phyloP scores from a whole-genome alignment of 2,797 vertebrate species.

The Hafferia zeledoni region DNA sequence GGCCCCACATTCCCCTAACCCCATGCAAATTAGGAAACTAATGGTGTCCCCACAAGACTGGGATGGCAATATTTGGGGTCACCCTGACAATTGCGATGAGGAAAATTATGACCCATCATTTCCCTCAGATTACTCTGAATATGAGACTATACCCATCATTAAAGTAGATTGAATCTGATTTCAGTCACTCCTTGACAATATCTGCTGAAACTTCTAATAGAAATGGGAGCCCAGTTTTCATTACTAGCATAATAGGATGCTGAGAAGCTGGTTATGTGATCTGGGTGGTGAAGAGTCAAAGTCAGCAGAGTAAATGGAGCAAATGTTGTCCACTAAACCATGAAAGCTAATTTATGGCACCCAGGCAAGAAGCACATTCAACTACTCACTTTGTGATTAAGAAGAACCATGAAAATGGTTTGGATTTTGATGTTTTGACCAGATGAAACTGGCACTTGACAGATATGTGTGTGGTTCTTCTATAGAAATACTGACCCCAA shows the following conservation, averaged over 20 bases:
- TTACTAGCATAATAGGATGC: rapidly evolving
- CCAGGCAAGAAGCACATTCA: neutral
- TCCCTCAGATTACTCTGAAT: neutral
- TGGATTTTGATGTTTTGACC: neutral
- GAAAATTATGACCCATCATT: neutral
- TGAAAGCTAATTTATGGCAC: neutral
- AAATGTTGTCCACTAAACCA: neutral
- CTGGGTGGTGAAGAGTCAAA: neutral
- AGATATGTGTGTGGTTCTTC: neutral
- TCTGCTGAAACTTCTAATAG: neutral
- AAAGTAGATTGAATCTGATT: neutral
- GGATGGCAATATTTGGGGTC: neutral
- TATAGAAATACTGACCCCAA: neutral
- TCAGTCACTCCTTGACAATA: neutral
- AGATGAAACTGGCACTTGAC: neutral
- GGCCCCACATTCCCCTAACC: neutral
- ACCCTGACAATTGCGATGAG: neutral
- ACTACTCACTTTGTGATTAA: neutral
- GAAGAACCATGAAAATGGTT: neutral
- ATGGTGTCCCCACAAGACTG: neutral
- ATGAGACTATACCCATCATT: neutral
- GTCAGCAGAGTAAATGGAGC: neutral
- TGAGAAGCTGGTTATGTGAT: neutral
- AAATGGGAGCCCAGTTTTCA: neutral
- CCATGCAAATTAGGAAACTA: neutral